Base-by-base conservation (phyloP, 2,113 vertebrate genomes). In the Notiomystis cincta region DNA sequence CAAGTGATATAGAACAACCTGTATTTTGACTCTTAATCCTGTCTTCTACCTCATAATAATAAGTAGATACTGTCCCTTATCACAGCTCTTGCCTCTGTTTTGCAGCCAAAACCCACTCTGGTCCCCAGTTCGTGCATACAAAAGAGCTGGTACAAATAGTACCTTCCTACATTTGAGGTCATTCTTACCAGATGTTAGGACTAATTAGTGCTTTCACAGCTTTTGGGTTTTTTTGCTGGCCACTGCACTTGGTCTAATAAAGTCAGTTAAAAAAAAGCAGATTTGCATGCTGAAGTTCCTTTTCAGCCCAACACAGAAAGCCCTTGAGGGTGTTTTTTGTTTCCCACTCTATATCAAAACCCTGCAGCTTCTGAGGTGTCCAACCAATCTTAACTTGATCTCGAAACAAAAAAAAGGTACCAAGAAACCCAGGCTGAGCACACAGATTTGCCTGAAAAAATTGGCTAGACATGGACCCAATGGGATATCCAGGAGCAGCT, bases 241-340 rank as follows among this genome's bases (percentile, higher is more conserved):
- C 58, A 38, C 71, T 90, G 60, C 33, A 60, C 20, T 82, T 2
- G 1, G 14, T 44, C 44, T 56, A 48, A 83, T 66, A 79, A 83
- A 95, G 58, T 92, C 72, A 79, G 65, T 71, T 92, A 82, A 95
- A 95, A 92, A 60, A 95, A 89, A 93, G 53, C 61, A 82, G 28
- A 56, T 78, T 89, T 53, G n/a, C 23, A 31, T 58, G 53, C 71
- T 90, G 58, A 90, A 77, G 50, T n/a, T n/a, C 35, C 24, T 54
- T 89, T 70, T 66, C 42, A 90, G 54, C 15, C 33, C 7, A 1
- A 64, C 21, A 72, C n/a, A 31, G 61, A 89, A 83, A 61, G n/a
- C 14, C 15, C 77, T 61, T 2, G 4, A 93, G 54, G 37, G 28
- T 1, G 10, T n/a, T 81, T 50, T 2, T 4, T 44, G 18, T 78